phyloP scores from a whole-genome alignment of 2,888 invertebrate genomes.

The Agriopis marginaria region DNA sequence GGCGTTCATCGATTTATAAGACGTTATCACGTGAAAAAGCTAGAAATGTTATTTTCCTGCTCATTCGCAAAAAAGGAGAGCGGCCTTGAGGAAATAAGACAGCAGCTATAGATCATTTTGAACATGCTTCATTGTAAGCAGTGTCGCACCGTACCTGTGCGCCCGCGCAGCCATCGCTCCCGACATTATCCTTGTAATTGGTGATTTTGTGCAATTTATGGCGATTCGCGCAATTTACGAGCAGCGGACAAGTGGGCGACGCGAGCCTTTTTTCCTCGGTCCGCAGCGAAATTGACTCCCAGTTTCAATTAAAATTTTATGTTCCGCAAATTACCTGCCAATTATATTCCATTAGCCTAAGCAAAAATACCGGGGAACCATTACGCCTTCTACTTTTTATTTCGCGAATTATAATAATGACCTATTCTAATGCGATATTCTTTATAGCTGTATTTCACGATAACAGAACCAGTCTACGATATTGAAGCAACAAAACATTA shows the following conservation, averaged over 20 bases:
- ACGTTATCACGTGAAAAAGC: no score
- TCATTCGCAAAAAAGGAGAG: no score
- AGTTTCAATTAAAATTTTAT: constrained; percentile 82
- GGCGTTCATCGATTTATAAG: no score
- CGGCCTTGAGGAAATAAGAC: background rate
- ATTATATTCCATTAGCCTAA: constrained; percentile 76
- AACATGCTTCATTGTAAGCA: background rate
- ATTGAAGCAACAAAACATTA: no score
- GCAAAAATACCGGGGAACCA: constrained; percentile 60
- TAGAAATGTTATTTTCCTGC: no score
- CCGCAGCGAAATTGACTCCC: constrained; percentile 69
- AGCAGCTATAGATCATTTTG: background rate
- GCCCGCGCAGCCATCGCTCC: constrained; percentile 60
- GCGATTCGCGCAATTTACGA: constrained; percentile 82
- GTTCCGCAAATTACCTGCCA: constrained; percentile 78
- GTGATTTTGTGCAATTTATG: constrained; percentile 84
- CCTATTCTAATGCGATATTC: constrained; percentile 44
- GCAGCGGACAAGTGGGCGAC: constrained; percentile 82
- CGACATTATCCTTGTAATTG: constrained; percentile 81
- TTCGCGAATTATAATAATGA: constrained; percentile 46
- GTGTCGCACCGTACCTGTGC: constrained; percentile 47
- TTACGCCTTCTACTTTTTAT: constrained; percentile 55
- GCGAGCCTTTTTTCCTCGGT: constrained; percentile 58
- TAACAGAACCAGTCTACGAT: background rate
- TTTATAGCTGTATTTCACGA: constrained; percentile 22